phyloP scores from a whole-genome alignment of 35 echinoderm and acorn worm species.

The Chiridota heheva region DNA sequence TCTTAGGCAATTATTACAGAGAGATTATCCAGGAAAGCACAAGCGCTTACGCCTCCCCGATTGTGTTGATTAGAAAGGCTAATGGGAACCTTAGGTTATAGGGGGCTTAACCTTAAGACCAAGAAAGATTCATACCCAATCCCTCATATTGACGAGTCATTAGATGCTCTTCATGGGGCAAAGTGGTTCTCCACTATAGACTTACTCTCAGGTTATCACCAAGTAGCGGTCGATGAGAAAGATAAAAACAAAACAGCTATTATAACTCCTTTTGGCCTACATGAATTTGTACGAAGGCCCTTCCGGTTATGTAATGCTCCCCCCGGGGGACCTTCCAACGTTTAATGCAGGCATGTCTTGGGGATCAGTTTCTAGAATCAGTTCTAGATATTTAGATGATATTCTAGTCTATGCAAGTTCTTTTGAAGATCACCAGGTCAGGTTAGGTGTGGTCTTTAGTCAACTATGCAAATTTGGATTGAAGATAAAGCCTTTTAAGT shows the following conservation, averaged over 20 bases:
- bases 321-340: conserved; percentile 66
- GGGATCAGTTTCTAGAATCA: conserved; percentile 51
- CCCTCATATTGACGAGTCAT: conserved; percentile 57
- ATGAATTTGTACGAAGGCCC: conserved; percentile 2
- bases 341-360: conserved; percentile 61
- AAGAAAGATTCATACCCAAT: conserved; percentile 43
- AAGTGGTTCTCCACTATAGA: conserved; percentile 28
- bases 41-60: conserved; percentile 57
- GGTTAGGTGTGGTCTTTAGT: conserved; percentile 4
- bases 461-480: background rate
- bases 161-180: conserved; percentile 46
- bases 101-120: conserved; percentile 38
- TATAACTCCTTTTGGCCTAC: conserved; percentile 19
- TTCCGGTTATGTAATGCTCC: conserved; percentile 56
- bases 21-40: too few species aligned
- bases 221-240: conserved; percentile 19
- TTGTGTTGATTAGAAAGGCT: conserved; percentile 56
- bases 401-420: conserved; percentile 52
- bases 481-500: conserved; percentile 33
- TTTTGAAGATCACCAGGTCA: conserved; percentile 29
- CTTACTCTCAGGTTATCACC: conserved; percentile 6
- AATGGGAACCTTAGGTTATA: conserved; percentile 52
- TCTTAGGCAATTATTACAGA: conserved; percentile 5
- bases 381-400: conserved; percentile 65
- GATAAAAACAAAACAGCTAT: conserved; percentile 30